Percentiles rank a stretch among this genome's conserved stretches.
Evolutionary conservation across 2,888 invertebrate genomes (phyloP).

Genomic region (Himalopsyche anomala): DNA sequence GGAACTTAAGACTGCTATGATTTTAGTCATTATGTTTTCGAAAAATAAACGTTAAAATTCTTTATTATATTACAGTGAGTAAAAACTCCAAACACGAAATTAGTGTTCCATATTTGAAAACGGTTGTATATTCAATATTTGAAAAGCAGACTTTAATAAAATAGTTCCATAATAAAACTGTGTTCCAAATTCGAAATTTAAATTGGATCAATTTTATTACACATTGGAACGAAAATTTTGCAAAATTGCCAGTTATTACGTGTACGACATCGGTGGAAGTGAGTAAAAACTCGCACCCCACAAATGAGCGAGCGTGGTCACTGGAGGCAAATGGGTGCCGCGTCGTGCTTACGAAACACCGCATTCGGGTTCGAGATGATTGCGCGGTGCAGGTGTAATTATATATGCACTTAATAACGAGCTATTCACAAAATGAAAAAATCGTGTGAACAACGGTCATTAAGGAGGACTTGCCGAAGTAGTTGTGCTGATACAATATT

Average conservation of each 20-base stretch:
- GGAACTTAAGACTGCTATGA: no score
- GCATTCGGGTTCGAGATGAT: constrained; percentile 39
- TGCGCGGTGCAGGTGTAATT: constrained; percentile 51
- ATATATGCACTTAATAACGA: constrained; percentile 57
- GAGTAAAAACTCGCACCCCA: constrained; percentile 31
- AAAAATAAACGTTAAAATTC: no score
- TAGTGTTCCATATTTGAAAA: no score
- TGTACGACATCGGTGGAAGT: not conserved
- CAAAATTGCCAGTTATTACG: not conserved
- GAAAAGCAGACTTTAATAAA: no score
- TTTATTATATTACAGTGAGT: no score
- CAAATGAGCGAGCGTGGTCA: constrained; percentile 17
- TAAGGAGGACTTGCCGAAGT: not conserved
- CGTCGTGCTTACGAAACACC: constrained; percentile 36
- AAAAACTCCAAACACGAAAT: no score
- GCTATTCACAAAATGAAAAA: constrained; percentile 47
- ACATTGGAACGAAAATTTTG: not conserved
- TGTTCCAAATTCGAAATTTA: not conserved
- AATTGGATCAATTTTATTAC: not conserved
- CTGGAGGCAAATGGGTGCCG: constrained; percentile 18
- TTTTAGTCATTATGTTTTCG: no score
- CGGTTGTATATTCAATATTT: no score
- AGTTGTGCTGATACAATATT: not conserved
- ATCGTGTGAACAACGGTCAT: constrained; percentile 43
- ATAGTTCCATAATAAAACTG: no score